Evolutionary conservation across 2,888 invertebrate species (phyloP).

Genomic region (Pheosia gnoma): DNA sequence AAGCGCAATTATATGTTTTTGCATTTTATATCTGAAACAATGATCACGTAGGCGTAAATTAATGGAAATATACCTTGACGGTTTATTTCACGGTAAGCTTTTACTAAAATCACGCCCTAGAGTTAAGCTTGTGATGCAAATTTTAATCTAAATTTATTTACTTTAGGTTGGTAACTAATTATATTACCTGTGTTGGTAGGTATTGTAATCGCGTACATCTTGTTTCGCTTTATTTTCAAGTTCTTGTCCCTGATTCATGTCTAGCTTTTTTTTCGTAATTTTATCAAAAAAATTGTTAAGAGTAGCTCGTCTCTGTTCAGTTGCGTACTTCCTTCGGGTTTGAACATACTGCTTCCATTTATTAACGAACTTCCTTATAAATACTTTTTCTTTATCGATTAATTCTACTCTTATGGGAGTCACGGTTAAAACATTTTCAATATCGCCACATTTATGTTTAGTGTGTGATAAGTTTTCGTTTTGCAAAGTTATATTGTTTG

Average conservation of each 20-base stretch:
- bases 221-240: conserved; percentile 55
- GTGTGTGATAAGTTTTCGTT: conserved; percentile 8
- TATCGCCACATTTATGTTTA: conserved; percentile 26
- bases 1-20: conserved; percentile 88
- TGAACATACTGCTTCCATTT: conserved; percentile 65
- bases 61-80: background rate
- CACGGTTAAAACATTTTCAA: conserved; percentile 54
- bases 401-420: conserved; percentile 54
- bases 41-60: background rate
- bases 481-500: conserved; percentile 12
- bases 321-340: conserved; percentile 51
- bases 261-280: conserved; percentile 64
- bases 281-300: conserved; percentile 70
- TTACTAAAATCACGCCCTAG: too few relatives aligned
- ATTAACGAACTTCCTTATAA: conserved; percentile 59
- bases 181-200: conserved; percentile 72
- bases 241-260: conserved; percentile 42
- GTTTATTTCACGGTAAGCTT: too few relatives aligned
- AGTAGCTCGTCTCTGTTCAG: conserved; percentile 59
- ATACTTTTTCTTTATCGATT: conserved; percentile 44
- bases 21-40: conserved; percentile 84
- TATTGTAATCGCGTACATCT: conserved; percentile 63
- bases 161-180: too few relatives aligned
- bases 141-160: too few relatives aligned
- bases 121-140: too few relatives aligned